These are phyloP conservation scores for Zaprionus ghesquierei DNA, from an alignment of 1,140 invertebrate genomes.

Conservation along the genomic window DNA sequence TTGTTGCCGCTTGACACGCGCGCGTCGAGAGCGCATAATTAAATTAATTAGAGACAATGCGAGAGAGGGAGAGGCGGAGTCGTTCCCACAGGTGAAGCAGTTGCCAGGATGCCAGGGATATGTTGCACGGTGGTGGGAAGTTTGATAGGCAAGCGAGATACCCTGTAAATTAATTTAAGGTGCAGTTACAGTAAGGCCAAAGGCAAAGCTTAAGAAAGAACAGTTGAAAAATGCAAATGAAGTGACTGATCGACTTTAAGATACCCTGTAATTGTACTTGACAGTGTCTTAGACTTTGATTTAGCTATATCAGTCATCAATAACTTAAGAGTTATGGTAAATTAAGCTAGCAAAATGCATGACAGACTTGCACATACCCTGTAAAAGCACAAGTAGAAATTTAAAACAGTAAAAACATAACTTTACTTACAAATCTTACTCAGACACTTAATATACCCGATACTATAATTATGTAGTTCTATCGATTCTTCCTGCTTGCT, in stretches of 20 bases:
- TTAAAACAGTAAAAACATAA: no score
- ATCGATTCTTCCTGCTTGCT: no score
- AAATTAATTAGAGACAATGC: conserved; percentile 79
- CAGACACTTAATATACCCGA: no score
- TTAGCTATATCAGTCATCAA: no score
- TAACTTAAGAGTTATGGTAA: no score
- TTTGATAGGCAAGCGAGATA: not conserved
- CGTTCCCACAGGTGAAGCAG: conserved; percentile 71
- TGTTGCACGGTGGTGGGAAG: not conserved
- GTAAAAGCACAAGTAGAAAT: no score
- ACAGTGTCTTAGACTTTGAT: no score
- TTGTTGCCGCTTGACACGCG: conserved; percentile 66
- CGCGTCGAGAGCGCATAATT: conserved; percentile 72
- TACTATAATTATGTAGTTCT: no score
- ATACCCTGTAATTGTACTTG: not conserved
- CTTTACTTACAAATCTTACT: no score
- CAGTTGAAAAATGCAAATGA: not conserved
- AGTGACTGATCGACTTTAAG: not conserved
- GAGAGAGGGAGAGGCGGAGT: no score
- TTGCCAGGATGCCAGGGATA: not conserved
- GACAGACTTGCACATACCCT: not conserved
- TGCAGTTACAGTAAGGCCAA: not conserved
- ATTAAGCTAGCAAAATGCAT: no score
- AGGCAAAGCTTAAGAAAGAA: no score
- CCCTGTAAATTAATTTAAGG: not conserved